phyloP scores from a whole-genome alignment of 2,113 vertebrate species.

The Spea bombifrons region DNA sequence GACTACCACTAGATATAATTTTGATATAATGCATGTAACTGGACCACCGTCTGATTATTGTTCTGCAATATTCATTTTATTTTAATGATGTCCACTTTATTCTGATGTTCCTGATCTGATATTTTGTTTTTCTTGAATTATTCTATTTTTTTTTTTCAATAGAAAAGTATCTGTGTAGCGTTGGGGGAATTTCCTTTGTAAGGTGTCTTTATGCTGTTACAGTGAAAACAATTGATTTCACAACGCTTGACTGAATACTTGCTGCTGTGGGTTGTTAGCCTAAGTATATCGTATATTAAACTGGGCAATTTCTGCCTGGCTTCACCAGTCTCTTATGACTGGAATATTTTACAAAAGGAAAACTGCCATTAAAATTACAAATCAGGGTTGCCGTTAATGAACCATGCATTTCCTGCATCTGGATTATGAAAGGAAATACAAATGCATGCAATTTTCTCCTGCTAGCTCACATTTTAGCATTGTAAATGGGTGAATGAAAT shows the following conservation, averaged over 20 bases:
- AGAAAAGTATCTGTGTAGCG: background rate
- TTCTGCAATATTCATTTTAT: no score
- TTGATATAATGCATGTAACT: no score
- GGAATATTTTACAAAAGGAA: constrained; percentile 27
- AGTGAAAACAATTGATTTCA: constrained; percentile 20
- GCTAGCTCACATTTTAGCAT: constrained; percentile 1
- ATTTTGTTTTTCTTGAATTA: no score
- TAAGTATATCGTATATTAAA: constrained; percentile 28
- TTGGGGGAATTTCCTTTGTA: background rate
- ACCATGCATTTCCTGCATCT: constrained; percentile 20
- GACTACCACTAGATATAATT: no score
- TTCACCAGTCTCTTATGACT: constrained; percentile 22
- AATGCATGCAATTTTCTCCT: constrained; percentile 9
- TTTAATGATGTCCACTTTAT: no score
- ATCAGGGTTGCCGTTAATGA: constrained; percentile 27
- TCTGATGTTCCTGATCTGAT: no score
- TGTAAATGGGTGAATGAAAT: background rate
- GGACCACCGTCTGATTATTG: no score
- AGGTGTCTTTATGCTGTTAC: background rate
- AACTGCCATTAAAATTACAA: constrained; percentile 41
- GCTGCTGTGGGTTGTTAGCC: constrained; percentile 1
- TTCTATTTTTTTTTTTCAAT: background rate
- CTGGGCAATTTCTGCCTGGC: constrained; percentile 28
- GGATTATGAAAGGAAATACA: constrained; percentile 13
- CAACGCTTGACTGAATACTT: constrained; percentile 13